Evolutionary conservation across 2,113 vertebrate genomes (phyloP).

Genomic region (Protobothrops flavoviridis): DNA sequence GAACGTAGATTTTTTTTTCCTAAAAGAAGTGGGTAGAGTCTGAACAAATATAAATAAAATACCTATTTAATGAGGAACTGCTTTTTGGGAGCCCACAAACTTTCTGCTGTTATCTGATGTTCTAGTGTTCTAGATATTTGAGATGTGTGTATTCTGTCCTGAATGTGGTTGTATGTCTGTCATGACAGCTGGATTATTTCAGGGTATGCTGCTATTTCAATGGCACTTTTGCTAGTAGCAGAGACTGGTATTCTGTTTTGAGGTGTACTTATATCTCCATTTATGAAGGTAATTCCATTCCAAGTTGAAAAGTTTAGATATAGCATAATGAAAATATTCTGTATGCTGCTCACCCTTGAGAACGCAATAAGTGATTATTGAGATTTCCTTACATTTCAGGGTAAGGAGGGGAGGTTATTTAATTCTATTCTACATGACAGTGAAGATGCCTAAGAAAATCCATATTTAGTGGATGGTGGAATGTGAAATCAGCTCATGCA

Average conservation of each 20-base stretch:
- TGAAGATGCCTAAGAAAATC: not conserved
- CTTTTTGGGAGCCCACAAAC: not conserved
- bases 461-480: not conserved
- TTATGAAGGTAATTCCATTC: not conserved
- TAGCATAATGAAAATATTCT: not conserved
- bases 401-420: not conserved
- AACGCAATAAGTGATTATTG: not conserved
- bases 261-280: not conserved
- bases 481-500: not conserved
- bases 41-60: constrained; percentile 11
- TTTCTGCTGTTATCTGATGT: not conserved
- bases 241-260: not conserved
- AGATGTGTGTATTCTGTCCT: not conserved
- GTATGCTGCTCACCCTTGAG: not conserved
- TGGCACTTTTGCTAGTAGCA: not conserved
- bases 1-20: constrained; percentile 6
- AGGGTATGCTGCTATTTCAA: not conserved
- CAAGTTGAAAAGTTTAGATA: not conserved
- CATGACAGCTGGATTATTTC: not conserved
- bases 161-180: constrained; percentile 2
- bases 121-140: constrained; percentile 1
- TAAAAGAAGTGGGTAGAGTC: not conserved
- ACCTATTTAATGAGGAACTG: constrained; percentile 9
- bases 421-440: not conserved
- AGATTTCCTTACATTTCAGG: not conserved